Base-by-base conservation (phyloP, 92 coral and sea anemone species). In the Palythoa grandiflora region DNA sequence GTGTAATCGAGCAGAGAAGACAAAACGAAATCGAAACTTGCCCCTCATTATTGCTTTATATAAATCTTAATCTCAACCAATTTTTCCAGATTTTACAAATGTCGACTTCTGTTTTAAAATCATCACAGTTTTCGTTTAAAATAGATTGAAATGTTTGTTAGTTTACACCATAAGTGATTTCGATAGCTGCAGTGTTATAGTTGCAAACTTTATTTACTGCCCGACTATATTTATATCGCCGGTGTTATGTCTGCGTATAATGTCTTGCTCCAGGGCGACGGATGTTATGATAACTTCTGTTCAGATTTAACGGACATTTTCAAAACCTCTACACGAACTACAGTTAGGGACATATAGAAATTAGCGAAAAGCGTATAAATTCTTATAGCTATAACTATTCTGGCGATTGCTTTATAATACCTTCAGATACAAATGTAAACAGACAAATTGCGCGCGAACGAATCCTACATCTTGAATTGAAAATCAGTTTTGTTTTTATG, bases 1-100 rank as follows among this genome's bases (percentile, higher is more conserved):
- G 63, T 47, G 8, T 10, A 38, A 39, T 60, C 54, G 19, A 38
- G 38, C 38, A 1, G 55, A 40, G 59, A 63, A 65, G 63, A 38
- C 38, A 65, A 48, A 19, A 1, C 39, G 55, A 47, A 63, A 9
- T 21, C 5, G 75, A 44, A 44, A 50, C 10, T 35, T 15, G 86
- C 47, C 65, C 55, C 63, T 39, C 70, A n/a, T 61, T 52, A 79
- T 65, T 48, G 55, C 54, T 15, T 12, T 40, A 48, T 10, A 57
- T 14, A 28, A 28, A 66, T 19, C 19, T 81, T 75, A 39, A 81
- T 19, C 11, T 81, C 86, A 39, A 81, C n/a, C 21, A 40, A 38
- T 63, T 66, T 81, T 37, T 35, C 75, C 60, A 9, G 47, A 20
- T 28, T 81, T 39, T 40, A 7, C 21, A 28, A 81, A 52, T n/a